Evolutionary conservation across 2,888 invertebrate species (phyloP).

Genomic region (Leucophenga maculata): DNA sequence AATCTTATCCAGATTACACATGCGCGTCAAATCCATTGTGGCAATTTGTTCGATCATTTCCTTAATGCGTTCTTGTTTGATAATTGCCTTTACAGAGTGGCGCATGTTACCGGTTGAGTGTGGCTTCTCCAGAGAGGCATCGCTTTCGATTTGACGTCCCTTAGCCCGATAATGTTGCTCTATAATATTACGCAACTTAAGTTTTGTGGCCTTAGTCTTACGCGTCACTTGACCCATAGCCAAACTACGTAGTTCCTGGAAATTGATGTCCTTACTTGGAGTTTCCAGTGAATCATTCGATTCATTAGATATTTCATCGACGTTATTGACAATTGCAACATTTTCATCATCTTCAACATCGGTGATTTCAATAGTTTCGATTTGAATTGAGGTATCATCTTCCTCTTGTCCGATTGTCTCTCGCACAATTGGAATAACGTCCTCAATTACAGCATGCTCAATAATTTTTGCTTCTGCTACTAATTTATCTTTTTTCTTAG

Average conservation of each 20-base stretch:
- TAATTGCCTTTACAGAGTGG: slow-evolving; percentile 67
- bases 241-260: slow-evolving; percentile 65
- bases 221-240: slow-evolving; percentile 63
- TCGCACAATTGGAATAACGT: slow-evolving; percentile 16
- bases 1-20: slow-evolving; percentile 73
- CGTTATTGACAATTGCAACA: slow-evolving; percentile 57
- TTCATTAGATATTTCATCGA: slow-evolving; percentile 54
- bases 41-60: slow-evolving; percentile 73
- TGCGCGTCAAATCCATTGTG: slow-evolving; percentile 72
- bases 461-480: background rate
- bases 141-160: slow-evolving; percentile 66
- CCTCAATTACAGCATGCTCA: slow-evolving; percentile 7
- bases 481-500: background rate
- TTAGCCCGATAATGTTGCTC: slow-evolving; percentile 68
- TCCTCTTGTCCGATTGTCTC: background rate
- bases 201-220: slow-evolving; percentile 65
- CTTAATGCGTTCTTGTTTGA: slow-evolving; percentile 71
- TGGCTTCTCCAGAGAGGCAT: slow-evolving; percentile 39
- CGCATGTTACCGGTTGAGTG: slow-evolving; percentile 40
- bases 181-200: slow-evolving; percentile 66
- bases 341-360: slow-evolving; percentile 52
- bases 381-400: background rate
- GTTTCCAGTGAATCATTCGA: slow-evolving; percentile 28
- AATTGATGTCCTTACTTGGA: slow-evolving; percentile 66
- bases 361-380: background rate